These are phyloP conservation scores for Mesembrinibis cayennensis DNA, from an alignment of 2,113 vertebrate genomes.

Conservation along the genomic window DNA sequence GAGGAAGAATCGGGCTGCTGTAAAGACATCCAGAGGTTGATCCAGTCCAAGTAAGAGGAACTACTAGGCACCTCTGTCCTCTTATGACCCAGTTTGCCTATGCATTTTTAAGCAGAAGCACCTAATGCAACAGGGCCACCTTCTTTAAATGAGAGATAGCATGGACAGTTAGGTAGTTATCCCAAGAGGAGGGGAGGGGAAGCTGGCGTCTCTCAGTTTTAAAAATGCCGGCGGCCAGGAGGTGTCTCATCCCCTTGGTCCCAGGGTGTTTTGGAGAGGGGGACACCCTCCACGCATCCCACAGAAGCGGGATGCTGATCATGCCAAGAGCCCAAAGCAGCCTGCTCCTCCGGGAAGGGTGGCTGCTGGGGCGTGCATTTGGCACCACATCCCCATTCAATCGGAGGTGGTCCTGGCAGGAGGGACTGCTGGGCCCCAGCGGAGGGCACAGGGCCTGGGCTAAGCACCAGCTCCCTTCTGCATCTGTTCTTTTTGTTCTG, in stretches of 20 bases:
- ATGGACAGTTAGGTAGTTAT: not conserved
- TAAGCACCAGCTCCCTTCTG: not conserved
- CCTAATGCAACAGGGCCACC: not conserved
- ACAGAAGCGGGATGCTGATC: not conserved
- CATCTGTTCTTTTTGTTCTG: not conserved
- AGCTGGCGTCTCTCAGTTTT: not conserved
- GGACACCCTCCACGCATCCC: too few relatives aligned
- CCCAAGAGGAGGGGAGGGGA: not conserved
- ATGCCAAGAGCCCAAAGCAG: not conserved
- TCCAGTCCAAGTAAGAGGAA: not conserved
- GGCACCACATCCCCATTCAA: not conserved
- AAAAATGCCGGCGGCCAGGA: not conserved
- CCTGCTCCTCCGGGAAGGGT: not conserved
- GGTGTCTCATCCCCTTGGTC: not conserved
- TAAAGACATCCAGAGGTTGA: not conserved
- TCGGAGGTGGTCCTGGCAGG: not conserved
- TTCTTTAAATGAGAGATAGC: not conserved
- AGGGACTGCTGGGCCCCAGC: fast-evolving
- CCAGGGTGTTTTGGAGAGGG: not conserved
- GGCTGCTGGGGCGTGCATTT: fast-evolving
- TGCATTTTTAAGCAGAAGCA: not conserved
- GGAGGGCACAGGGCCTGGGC: not conserved
- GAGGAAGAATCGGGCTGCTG: not conserved
- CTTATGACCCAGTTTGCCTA: not conserved
- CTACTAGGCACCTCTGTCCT: not conserved